phyloP scores from a whole-genome alignment of 2,113 vertebrate genomes.

The Forbesichthys agassizii region DNA sequence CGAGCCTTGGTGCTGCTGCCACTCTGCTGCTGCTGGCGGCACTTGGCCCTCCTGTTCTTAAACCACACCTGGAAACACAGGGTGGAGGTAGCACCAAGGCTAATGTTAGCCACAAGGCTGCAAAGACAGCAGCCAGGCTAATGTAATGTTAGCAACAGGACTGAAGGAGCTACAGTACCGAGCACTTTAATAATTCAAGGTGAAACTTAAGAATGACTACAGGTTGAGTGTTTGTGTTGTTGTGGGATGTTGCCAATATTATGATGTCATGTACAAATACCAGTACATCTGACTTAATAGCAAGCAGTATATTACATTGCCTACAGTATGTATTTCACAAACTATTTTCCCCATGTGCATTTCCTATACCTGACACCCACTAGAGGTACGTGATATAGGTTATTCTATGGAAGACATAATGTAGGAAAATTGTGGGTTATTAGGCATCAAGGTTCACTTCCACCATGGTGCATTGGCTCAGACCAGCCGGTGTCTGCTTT shows the following conservation, averaged over 20 bases:
- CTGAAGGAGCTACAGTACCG: too few relatives aligned
- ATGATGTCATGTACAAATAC: too few relatives aligned
- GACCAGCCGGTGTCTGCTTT: conserved; percentile 71
- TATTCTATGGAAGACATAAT: conserved; percentile 64
- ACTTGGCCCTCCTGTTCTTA: conserved; percentile 89
- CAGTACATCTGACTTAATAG: background rate
- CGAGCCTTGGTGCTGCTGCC: conserved; percentile 87
- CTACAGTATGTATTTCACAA: background rate
- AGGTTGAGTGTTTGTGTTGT: too few relatives aligned
- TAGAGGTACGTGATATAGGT: conserved; percentile 32
- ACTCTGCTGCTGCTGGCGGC: conserved; percentile 93
- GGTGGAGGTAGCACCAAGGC: conserved; percentile 16
- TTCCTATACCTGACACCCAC: too few relatives aligned
- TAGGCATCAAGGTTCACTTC: conserved; percentile 73
- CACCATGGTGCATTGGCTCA: conserved; percentile 64
- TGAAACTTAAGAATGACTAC: conserved; percentile 3
- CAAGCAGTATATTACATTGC: background rate
- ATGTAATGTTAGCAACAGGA: too few relatives aligned
- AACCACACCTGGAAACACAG: conserved; percentile 89
- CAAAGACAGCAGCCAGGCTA: background rate
- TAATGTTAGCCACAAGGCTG: conserved; percentile 34
- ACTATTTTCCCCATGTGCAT: too few relatives aligned
- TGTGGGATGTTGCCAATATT: too few relatives aligned
- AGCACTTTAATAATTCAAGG: background rate
- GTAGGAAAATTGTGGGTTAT: conserved; percentile 74